These are phyloP conservation scores for Catharus minimus DNA, from an alignment of 2,113 vertebrate species.

Conservation along the genomic window DNA sequence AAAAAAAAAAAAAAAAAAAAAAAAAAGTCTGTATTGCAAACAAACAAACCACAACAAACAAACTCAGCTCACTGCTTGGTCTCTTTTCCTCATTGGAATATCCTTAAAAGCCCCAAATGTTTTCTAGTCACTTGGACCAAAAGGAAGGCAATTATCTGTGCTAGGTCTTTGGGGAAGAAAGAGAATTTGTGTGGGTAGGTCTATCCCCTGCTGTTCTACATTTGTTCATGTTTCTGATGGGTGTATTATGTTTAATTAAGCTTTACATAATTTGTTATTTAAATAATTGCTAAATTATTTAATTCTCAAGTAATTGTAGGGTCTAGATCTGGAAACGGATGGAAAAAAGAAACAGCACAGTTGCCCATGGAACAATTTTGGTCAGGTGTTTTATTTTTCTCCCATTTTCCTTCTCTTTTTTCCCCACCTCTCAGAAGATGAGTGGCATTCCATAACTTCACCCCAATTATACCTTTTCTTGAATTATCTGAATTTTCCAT, in stretches of 20 bases:
- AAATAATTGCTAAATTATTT: slow-evolving; percentile 21
- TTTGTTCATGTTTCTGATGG: neutral
- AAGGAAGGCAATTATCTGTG: neutral
- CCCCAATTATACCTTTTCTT: neutral
- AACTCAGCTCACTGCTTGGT: neutral
- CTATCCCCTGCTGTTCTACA: slow-evolving; percentile 17
- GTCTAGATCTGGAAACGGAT: neutral
- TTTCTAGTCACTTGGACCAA: neutral
- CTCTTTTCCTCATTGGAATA: neutral
- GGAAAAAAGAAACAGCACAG: neutral
- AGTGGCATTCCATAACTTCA: neutral
- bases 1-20: neutral
- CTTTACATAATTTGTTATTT: slow-evolving; percentile 28
- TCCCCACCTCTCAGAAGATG: neutral
- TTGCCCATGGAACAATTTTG: neutral
- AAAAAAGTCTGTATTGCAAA: neutral
- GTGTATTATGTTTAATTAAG: slow-evolving; percentile 10
- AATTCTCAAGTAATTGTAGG: neutral
- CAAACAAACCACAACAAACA: neutral
- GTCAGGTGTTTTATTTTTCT: neutral
- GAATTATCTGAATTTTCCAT: neutral
- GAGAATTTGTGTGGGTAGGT: slow-evolving; percentile 8
- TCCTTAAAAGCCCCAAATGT: neutral
- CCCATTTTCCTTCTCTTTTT: neutral
- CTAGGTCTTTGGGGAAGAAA: neutral